A percentile compares a stretch with the other conserved stretches of the same genome.
phyloP scores from a whole-genome alignment of 2,888 invertebrate genomes.

The Pachliopta kotzebuea region DNA sequence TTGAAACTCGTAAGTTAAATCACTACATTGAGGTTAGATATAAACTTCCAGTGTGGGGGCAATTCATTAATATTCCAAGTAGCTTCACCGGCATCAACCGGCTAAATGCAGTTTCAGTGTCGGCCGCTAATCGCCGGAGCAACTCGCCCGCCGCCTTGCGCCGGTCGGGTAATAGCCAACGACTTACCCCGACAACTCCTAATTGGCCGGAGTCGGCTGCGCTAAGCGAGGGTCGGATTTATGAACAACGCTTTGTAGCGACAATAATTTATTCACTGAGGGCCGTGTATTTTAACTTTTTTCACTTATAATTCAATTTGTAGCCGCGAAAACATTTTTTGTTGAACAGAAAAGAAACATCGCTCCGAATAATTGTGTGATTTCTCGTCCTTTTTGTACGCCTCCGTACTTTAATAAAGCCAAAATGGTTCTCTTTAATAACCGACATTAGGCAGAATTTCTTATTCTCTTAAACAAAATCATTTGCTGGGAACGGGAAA shows the following conservation, averaged over 20 bases:
- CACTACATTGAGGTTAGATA: slow-evolving; percentile 33
- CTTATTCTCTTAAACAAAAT: too few relatives aligned
- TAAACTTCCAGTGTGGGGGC: slow-evolving; percentile 40
- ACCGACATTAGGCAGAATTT: not conserved
- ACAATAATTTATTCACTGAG: slow-evolving; percentile 23
- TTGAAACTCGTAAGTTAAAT: slow-evolving; percentile 39
- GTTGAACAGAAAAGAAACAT: slow-evolving; percentile 11
- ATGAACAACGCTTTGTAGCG: slow-evolving; percentile 47
- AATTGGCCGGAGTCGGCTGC: slow-evolving; percentile 60
- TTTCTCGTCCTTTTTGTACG: slow-evolving; percentile 24
- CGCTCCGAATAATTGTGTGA: slow-evolving; percentile 19
- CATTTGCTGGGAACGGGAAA: too few relatives aligned
- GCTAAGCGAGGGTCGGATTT: slow-evolving; percentile 54
- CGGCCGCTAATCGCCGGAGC: slow-evolving; percentile 47
- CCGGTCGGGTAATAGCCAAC: slow-evolving; percentile 48
- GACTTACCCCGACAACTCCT: slow-evolving; percentile 53
- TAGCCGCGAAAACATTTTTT: slow-evolving; percentile 23
- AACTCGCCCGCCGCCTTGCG: slow-evolving; percentile 45
- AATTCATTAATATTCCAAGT: slow-evolving; percentile 68
- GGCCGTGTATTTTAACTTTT: slow-evolving; percentile 23
- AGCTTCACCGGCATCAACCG: slow-evolving; percentile 49
- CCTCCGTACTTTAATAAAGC: slow-evolving; percentile 10
- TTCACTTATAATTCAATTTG: slow-evolving; percentile 24
- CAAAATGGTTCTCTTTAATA: slow-evolving; percentile 8
- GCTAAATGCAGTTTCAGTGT: slow-evolving; percentile 72